Base-by-base conservation (phyloP, 2,797 vertebrate genomes). In the Coreius guichenoti region DNA sequence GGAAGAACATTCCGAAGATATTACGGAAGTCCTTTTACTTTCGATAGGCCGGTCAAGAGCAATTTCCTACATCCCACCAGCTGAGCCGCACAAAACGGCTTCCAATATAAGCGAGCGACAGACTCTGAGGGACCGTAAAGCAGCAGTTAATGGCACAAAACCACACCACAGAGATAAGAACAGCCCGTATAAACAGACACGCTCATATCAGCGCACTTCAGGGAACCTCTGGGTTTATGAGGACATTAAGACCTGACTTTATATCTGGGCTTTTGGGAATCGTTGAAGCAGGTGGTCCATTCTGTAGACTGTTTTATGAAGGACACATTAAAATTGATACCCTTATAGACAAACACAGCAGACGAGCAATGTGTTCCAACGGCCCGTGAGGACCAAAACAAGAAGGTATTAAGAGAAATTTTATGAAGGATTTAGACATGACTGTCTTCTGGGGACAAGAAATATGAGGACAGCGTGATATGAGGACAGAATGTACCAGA, bases 161-260 rank as follows among this genome's bases (percentile, higher is more conserved):
- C 80, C 80, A 82, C 36, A 82, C 36, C 26, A 23, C 39, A 13
- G 69, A 73, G 80, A 82, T 61, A 73, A 73, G 80, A 82, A 61
- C 68, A 73, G 51, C n/a, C 69, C 69, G 26, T 82, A 82, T 72
- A 82, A 82, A 77, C 82, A 67, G 45, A 68, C 61, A 83, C 16
- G 70, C 49, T 77, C 73, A 68, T 82, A 73, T 82, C 80, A 73
- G 80, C 74, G 2, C 73, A 43, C 82, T 65, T 75, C 82, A 83
- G 82, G 82, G 82, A 75, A 83, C 58, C 72, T 75, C 56, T 51
- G 70, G 74, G 23, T 84, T 84, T 77, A 84, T 84, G 82, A 84
- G 82, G 61, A 84, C 74, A 84, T 84, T 84, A 84, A 68, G 54
- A 69, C 31, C 82, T 68, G 82, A 77, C 82, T 56, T 84, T 56